Evolutionary conservation across 2,888 invertebrate genomes (phyloP), one percentile per base, ranked within the genome.

Genomic region (Malachius bipustulatus): DNA sequence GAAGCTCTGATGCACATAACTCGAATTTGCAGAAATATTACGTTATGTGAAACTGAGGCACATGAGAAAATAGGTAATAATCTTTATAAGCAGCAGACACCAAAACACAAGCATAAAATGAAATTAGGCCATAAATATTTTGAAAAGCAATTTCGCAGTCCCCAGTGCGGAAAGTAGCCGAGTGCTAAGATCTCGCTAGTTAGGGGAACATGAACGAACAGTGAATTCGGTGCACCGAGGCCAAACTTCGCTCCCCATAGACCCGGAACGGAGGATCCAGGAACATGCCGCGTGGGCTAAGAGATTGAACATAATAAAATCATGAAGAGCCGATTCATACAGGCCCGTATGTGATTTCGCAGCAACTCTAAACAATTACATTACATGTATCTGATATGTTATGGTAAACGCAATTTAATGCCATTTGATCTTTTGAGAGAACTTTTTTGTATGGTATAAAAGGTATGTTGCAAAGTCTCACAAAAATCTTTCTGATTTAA

Each of bases 131-230:
- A 19, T 19, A 19, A 19, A 19, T 19, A 19, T 19, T 19, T 19
- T 19, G 24, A n/a, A 19, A 19, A 19, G 24, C 24, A 19, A 19
- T 19, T 19, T 19, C 24, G 24, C 24, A 19, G 24, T 19, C 24
- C 24, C 24, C 24, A 19, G n/a, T 8, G 24, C 24, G 24, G 6
- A 19, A 19, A n/a, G 24, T 19, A 19, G 24, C 24, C 24, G 24
- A 19, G 24, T 19, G 24, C 24, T 19, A 19, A 19, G 24, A 19
- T 19, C 24, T 8, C n/a, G 6, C 24, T 19, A 6, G 6, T 6
- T 19, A n/a, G 6, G n/a, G 24, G 24, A n/a, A n/a, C n/a, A n/a
- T n/a, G n/a, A n/a, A n/a, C n/a, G 24, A 19, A 19, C 24, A 19
- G 24, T 19, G 24, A 19, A 19, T n/a, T 19, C n/a, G n/a, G 24